A percentile compares a stretch with the other conserved stretches of the same genome.
phyloP scores from a whole-genome alignment of 2,888 invertebrate genomes.

The Eupithecia centaureata region DNA sequence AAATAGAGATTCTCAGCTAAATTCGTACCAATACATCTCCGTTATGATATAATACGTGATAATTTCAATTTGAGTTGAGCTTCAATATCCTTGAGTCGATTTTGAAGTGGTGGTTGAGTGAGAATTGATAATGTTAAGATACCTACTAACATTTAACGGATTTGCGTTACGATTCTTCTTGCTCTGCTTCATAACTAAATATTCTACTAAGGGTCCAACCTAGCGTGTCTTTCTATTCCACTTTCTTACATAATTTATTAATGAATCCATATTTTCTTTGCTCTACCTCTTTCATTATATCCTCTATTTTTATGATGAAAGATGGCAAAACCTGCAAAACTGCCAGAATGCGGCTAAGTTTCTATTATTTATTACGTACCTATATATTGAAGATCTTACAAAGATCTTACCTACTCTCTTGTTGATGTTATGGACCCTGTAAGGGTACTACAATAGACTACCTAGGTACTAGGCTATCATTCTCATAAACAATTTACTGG shows the following conservation, averaged over 20 bases:
- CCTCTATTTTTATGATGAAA: neutral
- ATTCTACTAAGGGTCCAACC: neutral
- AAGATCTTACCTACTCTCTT: too few species aligned
- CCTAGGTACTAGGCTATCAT: too few species aligned
- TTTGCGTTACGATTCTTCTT: neutral
- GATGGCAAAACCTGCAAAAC: too few species aligned
- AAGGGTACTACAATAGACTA: too few species aligned
- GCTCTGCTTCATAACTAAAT: neutral
- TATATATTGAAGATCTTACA: too few species aligned
- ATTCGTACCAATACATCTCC: slow-evolving; percentile 33
- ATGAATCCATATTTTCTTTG: neutral
- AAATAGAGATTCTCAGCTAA: slow-evolving; percentile 36
- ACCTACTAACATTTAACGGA: neutral
- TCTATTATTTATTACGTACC: too few species aligned
- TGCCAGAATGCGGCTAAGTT: too few species aligned
- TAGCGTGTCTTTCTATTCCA: neutral
- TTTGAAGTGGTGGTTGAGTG: neutral
- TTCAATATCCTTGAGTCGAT: slow-evolving; percentile 10
- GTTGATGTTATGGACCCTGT: too few species aligned
- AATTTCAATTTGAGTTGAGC: slow-evolving; percentile 15
- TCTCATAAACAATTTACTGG: neutral
- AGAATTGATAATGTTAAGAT: neutral
- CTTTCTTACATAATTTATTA: too few species aligned
- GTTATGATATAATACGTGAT: slow-evolving; percentile 31
- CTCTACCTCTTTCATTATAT: neutral